Base-by-base conservation (phyloP, 2,888 invertebrate species). In the Drosophila paracracens region DNA sequence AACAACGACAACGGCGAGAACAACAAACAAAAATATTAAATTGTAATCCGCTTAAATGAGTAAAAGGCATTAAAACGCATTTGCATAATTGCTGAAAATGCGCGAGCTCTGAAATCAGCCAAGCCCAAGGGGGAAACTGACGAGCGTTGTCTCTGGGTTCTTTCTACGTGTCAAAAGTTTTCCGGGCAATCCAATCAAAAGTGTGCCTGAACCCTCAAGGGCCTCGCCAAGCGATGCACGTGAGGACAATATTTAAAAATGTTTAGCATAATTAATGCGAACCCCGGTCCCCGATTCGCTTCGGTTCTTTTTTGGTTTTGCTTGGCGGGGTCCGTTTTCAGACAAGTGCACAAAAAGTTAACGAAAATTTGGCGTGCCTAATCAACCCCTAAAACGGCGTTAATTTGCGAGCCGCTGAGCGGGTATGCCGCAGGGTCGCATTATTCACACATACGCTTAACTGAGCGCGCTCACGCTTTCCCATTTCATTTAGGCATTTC, bases 221-320 rank as follows among this genome's bases (percentile, higher is more conserved):
- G 82, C 46, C 75, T 58, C 65, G 50, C 52, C 70, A 33, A 52
- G 65, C 62, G 71, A 76, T 74, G 88, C 85, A 92, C 91, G 92
- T 91, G 91, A 91, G 91, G 92, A 91, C 91, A 91, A 92, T 92
- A 92, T 92, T 91, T 91, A 92, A 92, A 91, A 91, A 86, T 91
- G 85, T 92, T 91, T 91, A 91, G 90, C 92, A 92, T 92, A 91
- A 91, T 91, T 92, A 91, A 91, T 91, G 84, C 83, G 61, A 67
- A 73, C 69, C 69, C 70, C 53, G 38, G 50, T 29, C 31, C 52
- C 60, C 5, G 27, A 54, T 54, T 62, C 65, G 71, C 59, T 51
- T 59, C 29, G 8, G 46, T 56, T 58, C 53, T n/a, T 53, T 53
- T 48, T n/a, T 21, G 43, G 56, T 43, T 50, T 54, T 43, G 53